These are phyloP conservation scores for Pangasius larnaudii DNA, from an alignment of 2,797 vertebrate genomes.

Conservation along the genomic window DNA sequence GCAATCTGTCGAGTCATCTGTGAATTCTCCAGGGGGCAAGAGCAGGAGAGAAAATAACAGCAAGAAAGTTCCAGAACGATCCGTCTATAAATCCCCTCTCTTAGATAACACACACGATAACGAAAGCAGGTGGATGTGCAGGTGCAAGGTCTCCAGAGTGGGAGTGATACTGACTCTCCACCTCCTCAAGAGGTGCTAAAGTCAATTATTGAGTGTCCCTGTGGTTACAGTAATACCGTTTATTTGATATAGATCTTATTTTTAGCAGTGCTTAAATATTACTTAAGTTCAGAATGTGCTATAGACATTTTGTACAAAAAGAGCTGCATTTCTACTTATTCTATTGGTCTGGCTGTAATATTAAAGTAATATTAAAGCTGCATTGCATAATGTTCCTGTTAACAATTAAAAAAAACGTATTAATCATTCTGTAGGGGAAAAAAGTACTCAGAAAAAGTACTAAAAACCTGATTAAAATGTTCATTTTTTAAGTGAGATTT, in stretches of 20 bases:
- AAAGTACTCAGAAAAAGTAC: background rate
- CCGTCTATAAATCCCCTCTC: constrained; percentile 65
- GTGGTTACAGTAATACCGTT: background rate
- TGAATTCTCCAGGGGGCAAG: constrained; percentile 41
- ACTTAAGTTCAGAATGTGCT: background rate
- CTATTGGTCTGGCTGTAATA: background rate
- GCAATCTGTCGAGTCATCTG: constrained; percentile 73
- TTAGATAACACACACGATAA: constrained; percentile 62
- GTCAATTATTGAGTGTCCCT: constrained; percentile 9
- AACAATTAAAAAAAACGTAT: background rate
- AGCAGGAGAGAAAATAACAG: constrained; percentile 62
- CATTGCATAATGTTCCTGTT: background rate
- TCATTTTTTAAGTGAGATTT: background rate
- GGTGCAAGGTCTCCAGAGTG: constrained; percentile 14
- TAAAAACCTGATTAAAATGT: background rate
- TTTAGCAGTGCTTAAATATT: background rate
- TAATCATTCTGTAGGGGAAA: background rate
- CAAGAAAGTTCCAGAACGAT: constrained; percentile 64
- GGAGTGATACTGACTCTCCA: background rate
- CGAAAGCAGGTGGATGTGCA: constrained; percentile 45
- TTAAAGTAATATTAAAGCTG: background rate
- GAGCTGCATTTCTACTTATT: background rate
- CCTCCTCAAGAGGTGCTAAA: constrained; percentile 18
- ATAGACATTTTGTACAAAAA: background rate
- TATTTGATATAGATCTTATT: background rate